Evolutionary conservation across 2,113 vertebrate genomes (phyloP).

Genomic region (Lophius piscatorius): DNA sequence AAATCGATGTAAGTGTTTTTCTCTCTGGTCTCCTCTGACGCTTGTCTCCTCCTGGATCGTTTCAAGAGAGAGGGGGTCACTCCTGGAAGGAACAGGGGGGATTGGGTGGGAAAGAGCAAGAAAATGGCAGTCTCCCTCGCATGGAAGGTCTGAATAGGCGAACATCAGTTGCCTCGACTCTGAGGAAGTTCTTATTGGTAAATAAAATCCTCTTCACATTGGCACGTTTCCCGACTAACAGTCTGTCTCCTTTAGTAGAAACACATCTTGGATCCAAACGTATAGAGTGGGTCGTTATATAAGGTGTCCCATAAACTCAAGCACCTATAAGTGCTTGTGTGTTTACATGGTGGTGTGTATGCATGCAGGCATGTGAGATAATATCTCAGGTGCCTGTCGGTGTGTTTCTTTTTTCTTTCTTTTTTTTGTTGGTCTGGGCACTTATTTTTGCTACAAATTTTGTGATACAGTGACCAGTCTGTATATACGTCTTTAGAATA

Average conservation of each 20-base stretch:
- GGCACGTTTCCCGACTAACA: constrained; percentile 39
- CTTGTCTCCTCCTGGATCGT: constrained; percentile 48
- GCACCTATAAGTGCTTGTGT: constrained; percentile 53
- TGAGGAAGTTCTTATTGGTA: constrained; percentile 44
- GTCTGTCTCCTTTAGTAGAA: constrained; percentile 45
- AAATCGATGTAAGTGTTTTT: constrained; percentile 75
- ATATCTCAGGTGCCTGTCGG: constrained; percentile 42
- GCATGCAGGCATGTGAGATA: constrained; percentile 64
- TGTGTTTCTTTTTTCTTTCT: constrained; percentile 32
- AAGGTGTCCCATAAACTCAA: constrained; percentile 68
- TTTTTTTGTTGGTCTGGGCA: constrained; percentile 80
- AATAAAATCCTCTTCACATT: too few species aligned
- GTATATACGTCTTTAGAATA: constrained; percentile 71
- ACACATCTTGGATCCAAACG: constrained; percentile 63
- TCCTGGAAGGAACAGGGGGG: constrained; percentile 61
- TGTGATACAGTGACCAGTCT: constrained; percentile 85
- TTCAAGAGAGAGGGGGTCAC: constrained; percentile 42
- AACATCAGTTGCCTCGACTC: constrained; percentile 43
- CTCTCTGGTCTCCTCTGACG: constrained; percentile 55
- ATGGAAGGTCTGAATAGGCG: constrained; percentile 44
- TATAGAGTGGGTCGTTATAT: constrained; percentile 59
- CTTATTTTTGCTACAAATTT: constrained; percentile 84
- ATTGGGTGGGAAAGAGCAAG: constrained; percentile 67
- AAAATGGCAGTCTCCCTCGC: constrained; percentile 73
- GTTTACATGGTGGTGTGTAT: constrained; percentile 49